Base-by-base conservation (phyloP, 1,140 invertebrate species). In the Drosophila azteca region DNA sequence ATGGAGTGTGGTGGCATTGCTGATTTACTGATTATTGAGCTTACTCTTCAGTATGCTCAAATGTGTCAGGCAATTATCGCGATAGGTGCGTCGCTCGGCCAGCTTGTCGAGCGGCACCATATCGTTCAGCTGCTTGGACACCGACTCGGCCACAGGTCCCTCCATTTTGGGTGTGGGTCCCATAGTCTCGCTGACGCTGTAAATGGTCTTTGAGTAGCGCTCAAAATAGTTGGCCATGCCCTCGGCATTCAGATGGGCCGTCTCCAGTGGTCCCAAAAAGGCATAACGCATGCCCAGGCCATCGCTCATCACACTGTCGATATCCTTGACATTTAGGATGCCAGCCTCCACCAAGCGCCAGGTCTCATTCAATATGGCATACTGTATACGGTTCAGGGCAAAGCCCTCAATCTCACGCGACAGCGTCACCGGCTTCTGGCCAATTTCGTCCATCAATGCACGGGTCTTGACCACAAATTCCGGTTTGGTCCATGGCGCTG, bases 251-350 rank as follows among this genome's bases (percentile, higher is more conserved):
- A 99, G 93, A 93, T 99, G 98, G 20, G 97, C 96, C 0, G 97
- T 98, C 93, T 99, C 97, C 53, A 99, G 93, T 1, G 97, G 95
- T 22, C 98, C 98, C 17, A 99, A 93, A 91, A 99, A 99, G 4
- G 98, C 98, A 91, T 99, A 99, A 61, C 98, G 94, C 94, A 97
- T 96, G 15, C 98, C 98, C 9, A 99, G 93, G 17, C 98, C 98
- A 92, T 98, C 96, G 13, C 95, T 97, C 94, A 99, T 99, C 0
- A 99, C 97, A 78, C 95, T 96, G 77, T 99, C 98, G 24, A 99
- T 94, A 90, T 99, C 98, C 77, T 96, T 94, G 0, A 97, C 97
- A 89, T 95, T 94, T 20, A 99, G 92, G 8, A 99, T 93, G 31
- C 95, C 96, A 63, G 96, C 95, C n/a, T 94, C 93, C 0, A 99